phyloP scores from a whole-genome alignment of 23 tunicate genomes.

The Diplosoma virens region DNA sequence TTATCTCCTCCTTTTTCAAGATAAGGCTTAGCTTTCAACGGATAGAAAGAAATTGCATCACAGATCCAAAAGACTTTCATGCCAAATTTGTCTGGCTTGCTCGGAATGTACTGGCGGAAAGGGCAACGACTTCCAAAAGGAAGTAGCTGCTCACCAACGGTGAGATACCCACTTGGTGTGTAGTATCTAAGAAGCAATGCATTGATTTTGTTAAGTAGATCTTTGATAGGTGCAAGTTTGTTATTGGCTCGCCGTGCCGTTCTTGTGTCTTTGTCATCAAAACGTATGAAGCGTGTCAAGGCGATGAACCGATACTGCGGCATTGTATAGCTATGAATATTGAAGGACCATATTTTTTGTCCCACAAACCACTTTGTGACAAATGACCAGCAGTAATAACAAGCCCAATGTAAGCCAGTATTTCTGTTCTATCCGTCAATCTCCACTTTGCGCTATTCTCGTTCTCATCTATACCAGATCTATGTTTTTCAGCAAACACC shows the following conservation, averaged over 20 bases:
- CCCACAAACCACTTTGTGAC: not conserved
- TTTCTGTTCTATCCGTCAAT: not conserved
- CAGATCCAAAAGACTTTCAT: constrained; percentile 25
- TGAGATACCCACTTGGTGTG: not conserved
- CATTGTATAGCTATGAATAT: constrained; percentile 14
- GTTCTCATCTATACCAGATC: not conserved
- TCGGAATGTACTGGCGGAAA: constrained; percentile 8
- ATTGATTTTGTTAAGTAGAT: not conserved
- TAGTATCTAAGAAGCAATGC: constrained; percentile 5
- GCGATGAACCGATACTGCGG: not conserved
- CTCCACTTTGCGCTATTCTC: not conserved
- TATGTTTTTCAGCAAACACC: not conserved
- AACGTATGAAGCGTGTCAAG: not conserved
- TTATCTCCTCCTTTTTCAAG: not conserved
- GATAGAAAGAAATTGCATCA: constrained; percentile 1
- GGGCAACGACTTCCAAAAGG: constrained; percentile 2
- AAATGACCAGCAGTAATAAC: not conserved
- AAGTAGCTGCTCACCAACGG: not conserved
- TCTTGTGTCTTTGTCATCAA: constrained; percentile 2
- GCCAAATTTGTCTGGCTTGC: constrained; percentile 4
- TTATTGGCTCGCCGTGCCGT: not conserved
- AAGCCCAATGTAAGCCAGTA: not conserved
- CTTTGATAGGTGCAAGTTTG: constrained; percentile 3
- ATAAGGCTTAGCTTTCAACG: constrained; percentile 15
- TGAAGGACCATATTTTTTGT: constrained; percentile 6